Percentiles rank a stretch among this genome's conserved stretches.
phyloP scores from a whole-genome alignment of 1,140 invertebrate species.

The Drosophila ambigua region DNA sequence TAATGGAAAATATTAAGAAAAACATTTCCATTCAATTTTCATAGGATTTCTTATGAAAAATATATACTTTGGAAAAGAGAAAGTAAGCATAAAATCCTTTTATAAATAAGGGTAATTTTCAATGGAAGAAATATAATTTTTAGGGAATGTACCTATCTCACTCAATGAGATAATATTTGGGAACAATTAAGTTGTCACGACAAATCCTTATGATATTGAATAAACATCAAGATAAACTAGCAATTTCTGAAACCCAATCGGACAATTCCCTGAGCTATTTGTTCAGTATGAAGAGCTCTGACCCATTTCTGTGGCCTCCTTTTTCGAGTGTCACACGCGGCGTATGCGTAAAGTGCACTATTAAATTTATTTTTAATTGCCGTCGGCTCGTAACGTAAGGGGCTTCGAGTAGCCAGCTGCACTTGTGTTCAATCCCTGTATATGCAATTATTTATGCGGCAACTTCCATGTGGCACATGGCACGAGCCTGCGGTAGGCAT shows the following conservation, averaged over 20 bases:
- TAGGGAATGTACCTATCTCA: too few relatives aligned
- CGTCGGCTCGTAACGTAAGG: slow-evolving; percentile 27
- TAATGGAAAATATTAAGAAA: too few relatives aligned
- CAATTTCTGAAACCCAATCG: not conserved
- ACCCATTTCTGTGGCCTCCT: slow-evolving; percentile 14
- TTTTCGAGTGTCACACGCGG: slow-evolving; percentile 19
- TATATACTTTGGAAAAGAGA: too few relatives aligned
- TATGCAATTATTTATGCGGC: slow-evolving; percentile 49
- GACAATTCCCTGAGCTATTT: not conserved
- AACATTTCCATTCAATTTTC: too few relatives aligned
- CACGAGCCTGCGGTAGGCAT: not conserved
- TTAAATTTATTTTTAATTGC: slow-evolving; percentile 54
- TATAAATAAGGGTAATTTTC: too few relatives aligned
- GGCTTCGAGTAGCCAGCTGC: slow-evolving; percentile 4
- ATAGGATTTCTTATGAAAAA: too few relatives aligned
- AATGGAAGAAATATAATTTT: too few relatives aligned
- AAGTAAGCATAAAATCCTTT: too few relatives aligned
- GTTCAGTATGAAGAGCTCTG: not conserved
- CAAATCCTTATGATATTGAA: too few relatives aligned
- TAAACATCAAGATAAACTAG: too few relatives aligned
- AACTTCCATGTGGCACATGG: slow-evolving; percentile 52
- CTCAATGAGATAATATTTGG: too few relatives aligned
- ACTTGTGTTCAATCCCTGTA: slow-evolving; percentile 16
- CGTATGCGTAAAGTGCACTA: slow-evolving; percentile 66
- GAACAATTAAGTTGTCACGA: too few relatives aligned